phyloP scores from a whole-genome alignment of 2,113 vertebrate genomes.

The Dolichallabes microphthalmus region DNA sequence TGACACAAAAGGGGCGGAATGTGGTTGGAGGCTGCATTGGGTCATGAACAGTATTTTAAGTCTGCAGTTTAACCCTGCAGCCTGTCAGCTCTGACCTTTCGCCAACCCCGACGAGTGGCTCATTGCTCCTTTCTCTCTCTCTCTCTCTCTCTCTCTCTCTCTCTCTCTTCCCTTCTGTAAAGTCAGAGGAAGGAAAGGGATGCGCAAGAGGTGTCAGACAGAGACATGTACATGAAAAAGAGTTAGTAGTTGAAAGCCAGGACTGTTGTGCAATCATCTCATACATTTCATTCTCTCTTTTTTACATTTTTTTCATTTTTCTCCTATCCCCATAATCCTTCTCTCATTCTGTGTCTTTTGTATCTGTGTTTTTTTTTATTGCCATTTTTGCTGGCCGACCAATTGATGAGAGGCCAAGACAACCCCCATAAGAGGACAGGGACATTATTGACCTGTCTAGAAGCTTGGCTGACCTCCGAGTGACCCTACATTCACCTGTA shows the following conservation, averaged over 20 bases:
- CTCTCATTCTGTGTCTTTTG: slow-evolving; percentile 35
- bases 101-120: slow-evolving; percentile 96
- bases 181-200: slow-evolving; percentile 68
- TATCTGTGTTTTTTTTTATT: slow-evolving; percentile 85
- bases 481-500: slow-evolving; percentile 96
- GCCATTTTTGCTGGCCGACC: slow-evolving; percentile 75
- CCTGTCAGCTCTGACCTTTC: slow-evolving; percentile 99
- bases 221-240: slow-evolving; percentile 98
- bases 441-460: slow-evolving; percentile 94
- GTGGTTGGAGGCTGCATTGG: slow-evolving; percentile 91
- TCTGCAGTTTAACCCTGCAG: slow-evolving; percentile 98
- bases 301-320: slow-evolving; percentile 25
- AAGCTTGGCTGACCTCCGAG: slow-evolving; percentile 85
- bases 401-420: slow-evolving; percentile 85
- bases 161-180: slow-evolving; percentile 72
- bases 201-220: slow-evolving; percentile 95
- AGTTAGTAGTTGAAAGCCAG: slow-evolving; percentile 92
- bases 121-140: slow-evolving; percentile 81
- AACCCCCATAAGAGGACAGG: slow-evolving; percentile 78
- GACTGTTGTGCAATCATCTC: slow-evolving; percentile 93
- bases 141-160: slow-evolving; percentile 72
- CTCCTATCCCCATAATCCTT: slow-evolving; percentile 35
- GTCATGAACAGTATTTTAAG: slow-evolving; percentile 99
- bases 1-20: slow-evolving; percentile 94
- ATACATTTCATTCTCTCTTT: slow-evolving; percentile 80